Base-by-base conservation (phyloP, 2,888 invertebrate genomes). In the Ectropis crepuscularia region DNA sequence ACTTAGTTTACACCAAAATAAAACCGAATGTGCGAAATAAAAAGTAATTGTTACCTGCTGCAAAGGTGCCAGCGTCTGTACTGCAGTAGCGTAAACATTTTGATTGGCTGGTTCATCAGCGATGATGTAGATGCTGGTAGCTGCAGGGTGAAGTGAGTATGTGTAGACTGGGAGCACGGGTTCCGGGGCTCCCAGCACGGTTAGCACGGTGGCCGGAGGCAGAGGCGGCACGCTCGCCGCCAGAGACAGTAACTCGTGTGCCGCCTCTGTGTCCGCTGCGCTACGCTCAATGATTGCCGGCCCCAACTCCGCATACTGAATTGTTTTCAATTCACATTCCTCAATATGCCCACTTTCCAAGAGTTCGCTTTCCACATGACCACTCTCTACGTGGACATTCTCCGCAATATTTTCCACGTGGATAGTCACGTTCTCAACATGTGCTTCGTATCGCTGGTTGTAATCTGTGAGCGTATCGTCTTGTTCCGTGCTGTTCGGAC, bases 221-320 rank as follows among this genome's bases (percentile, higher is more conserved):
- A 96, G 92, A 11, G 96, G 97, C 10, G 97, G 97, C 76, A 96
- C 85, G 73, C 96, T 96, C 75, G 96, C 95, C 2, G 96, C 96
- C 42, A 96, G 89, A 51, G 96, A 96, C 38, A 96, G 90, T 67
- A 96, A 92, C 83, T 96, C 97, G 83, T 97, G 97, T 0, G 98
- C 98, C 41, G 97, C 97, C 89, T 97, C 97, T 8, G 97, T 97
- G 87, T 98, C 98, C 79, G 97, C 97, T 37, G 96, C 95, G 74
- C 95, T 95, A 57, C 95, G 94, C 78, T 93, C 93, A n/a, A 89
- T 90, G 64, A 85, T 45, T 57, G 79, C 77, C 83, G 85, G 90
- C 92, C 82, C 89, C 92, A 82, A 82, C 62, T 51, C 66, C 6
- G 64, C 64, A 38, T 50, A 53, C n/a, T 60, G 53, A 11, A 8